Conservation (phyloP, 2,888 invertebrate species). For the Dynastes maya region DNA sequence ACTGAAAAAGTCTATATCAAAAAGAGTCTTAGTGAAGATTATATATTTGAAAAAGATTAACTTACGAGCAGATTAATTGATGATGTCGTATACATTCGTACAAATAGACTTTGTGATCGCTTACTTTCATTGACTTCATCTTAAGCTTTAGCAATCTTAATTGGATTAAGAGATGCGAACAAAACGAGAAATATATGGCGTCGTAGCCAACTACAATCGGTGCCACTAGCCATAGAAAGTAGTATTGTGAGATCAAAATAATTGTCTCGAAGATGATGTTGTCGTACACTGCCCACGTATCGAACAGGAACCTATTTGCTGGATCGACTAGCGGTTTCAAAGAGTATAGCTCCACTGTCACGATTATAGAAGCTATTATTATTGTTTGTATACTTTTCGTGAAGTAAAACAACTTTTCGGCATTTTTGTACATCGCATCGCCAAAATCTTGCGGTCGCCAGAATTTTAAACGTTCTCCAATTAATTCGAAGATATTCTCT, state of each 20-base stretch:
- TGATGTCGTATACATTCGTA: slow-evolving; percentile 25
- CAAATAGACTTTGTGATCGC: not conserved
- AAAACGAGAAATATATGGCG: slow-evolving; percentile 29
- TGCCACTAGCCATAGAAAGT: slow-evolving; percentile 12
- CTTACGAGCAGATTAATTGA: slow-evolving; percentile 21
- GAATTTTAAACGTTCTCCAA: too few species aligned
- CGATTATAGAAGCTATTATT: not conserved
- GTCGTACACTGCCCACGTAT: slow-evolving; percentile 5
- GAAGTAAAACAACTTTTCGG: too few species aligned
- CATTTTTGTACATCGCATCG: too few species aligned
- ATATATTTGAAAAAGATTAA: too few species aligned
- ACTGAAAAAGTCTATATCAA: not conserved
- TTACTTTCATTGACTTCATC: not conserved
- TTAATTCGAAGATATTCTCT: too few species aligned
- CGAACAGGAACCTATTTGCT: slow-evolving; percentile 6
- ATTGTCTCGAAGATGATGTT: slow-evolving; percentile 13
- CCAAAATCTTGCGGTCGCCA: too few species aligned
- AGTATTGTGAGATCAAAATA: slow-evolving; percentile 15
- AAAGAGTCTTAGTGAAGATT: too few species aligned
- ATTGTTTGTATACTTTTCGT: not conserved
- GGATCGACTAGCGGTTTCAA: slow-evolving; percentile 25
- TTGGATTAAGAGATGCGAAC: slow-evolving; percentile 27
- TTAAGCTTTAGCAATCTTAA: slow-evolving; percentile 18
- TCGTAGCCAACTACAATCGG: slow-evolving; percentile 25
- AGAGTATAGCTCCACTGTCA: not conserved